phyloP scores from a whole-genome alignment of 2,113 vertebrate species.

The Percina caprodes region DNA sequence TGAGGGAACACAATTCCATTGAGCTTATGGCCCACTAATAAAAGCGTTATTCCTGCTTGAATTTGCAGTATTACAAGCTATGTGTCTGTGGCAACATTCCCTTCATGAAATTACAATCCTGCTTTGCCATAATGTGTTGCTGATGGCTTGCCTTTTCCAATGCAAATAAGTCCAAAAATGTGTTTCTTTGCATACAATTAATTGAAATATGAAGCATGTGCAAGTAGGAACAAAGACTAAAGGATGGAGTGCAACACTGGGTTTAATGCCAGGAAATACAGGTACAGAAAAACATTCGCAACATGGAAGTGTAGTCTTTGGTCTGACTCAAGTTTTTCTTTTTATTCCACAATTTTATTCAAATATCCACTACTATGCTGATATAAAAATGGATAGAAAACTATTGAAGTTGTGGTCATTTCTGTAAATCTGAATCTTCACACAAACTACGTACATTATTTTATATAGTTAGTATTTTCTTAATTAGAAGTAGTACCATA shows the following conservation, averaged over 20 bases:
- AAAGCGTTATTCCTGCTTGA: too few species aligned
- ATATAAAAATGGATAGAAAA: background rate
- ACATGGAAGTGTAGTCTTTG: background rate
- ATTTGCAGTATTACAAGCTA: too few species aligned
- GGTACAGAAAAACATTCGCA: background rate
- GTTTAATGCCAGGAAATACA: slow-evolving; percentile 42
- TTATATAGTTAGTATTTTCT: background rate
- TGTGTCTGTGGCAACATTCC: too few species aligned
- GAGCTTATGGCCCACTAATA: too few species aligned
- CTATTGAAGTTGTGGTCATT: background rate
- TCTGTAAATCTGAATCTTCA: background rate
- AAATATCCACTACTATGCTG: background rate
- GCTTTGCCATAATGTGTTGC: background rate
- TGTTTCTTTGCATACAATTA: background rate
- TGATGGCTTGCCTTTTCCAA: background rate
- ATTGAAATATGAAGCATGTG: background rate
- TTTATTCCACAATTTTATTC: background rate
- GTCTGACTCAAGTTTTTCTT: too few species aligned
- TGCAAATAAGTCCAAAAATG: background rate
- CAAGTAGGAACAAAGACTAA: slow-evolving; percentile 64
- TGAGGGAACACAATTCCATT: too few species aligned
- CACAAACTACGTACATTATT: background rate
- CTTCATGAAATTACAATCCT: background rate
- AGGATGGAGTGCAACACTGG: slow-evolving; percentile 58
- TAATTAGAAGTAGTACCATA: background rate